A percentile compares a stretch with the other conserved stretches of the same genome.
phyloP scores from a whole-genome alignment of 1,140 invertebrate genomes.

The Chrysoperla carnea region DNA sequence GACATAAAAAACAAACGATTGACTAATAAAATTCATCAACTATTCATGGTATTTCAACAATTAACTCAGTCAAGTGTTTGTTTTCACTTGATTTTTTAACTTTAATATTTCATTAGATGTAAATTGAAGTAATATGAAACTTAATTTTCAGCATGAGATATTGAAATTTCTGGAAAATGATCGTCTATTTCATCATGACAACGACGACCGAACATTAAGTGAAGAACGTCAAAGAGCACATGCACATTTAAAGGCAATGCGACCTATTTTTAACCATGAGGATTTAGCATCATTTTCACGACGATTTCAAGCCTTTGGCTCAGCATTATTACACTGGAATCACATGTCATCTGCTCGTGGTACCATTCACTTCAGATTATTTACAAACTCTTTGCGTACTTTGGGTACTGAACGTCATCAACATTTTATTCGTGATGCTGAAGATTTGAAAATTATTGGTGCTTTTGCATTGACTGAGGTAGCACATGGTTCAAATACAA shows the following conservation, averaged over 20 bases:
- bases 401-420: constrained; percentile 55
- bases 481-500: constrained; percentile 70
- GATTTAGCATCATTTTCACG: no score
- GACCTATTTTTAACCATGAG: not conserved
- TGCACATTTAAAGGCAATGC: not conserved
- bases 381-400: constrained; percentile 42
- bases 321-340: not conserved
- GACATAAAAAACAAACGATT: no score
- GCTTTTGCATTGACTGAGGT: constrained; percentile 67
- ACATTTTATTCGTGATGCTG: not conserved
- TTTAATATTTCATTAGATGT: no score
- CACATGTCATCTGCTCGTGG: not conserved
- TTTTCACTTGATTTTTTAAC: no score
- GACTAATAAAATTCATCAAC: no score
- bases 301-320: no score
- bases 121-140: no score
- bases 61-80: no score
- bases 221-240: not conserved
- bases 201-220: not conserved
- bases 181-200: constrained; percentile 37
- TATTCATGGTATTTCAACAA: no score
- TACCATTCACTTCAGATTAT: constrained; percentile 39
- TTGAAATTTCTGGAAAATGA: constrained; percentile 58
- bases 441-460: not conserved
- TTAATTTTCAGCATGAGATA: constrained; percentile 44